Evolutionary conservation across 2,888 invertebrate species (phyloP).

Genomic region (Tenthredo scrophulariae): DNA sequence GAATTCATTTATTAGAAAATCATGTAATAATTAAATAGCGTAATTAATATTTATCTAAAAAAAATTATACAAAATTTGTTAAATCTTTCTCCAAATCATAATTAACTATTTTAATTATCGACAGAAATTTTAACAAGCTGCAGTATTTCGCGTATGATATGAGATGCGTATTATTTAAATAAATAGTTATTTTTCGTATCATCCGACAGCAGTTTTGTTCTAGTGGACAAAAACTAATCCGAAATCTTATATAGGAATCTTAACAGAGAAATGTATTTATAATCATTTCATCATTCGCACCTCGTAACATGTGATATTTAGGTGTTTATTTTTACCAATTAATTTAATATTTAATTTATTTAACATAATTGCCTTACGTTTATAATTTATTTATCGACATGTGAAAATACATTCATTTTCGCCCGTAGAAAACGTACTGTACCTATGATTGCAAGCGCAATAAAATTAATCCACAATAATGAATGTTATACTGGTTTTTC

Average conservation of each 20-base stretch:
- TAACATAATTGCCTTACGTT: not conserved
- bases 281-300: constrained; percentile 34
- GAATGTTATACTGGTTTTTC: not conserved
- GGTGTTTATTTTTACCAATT: constrained; percentile 37
- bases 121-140: constrained; percentile 8
- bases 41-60: not conserved
- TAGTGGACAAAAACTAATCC: not conserved
- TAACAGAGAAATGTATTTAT: constrained; percentile 37
- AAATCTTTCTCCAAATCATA: constrained; percentile 3
- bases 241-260: not conserved
- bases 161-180: not conserved
- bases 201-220: not conserved
- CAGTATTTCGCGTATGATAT: constrained; percentile 33
- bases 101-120: constrained; percentile 4
- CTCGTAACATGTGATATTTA: constrained; percentile 46
- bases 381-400: constrained; percentile 1
- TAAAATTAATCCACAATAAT: constrained; percentile 28
- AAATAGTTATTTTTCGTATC: not conserved
- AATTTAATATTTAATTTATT: constrained; percentile 42
- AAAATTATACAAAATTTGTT: not conserved
- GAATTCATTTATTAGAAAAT: not conserved
- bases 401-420: constrained; percentile 15
- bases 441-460: constrained; percentile 32
- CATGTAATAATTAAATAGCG: not conserved
- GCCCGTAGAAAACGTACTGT: not conserved